Base-by-base conservation (phyloP, 2,113 vertebrate species). In the Engystomops pustulosus region DNA sequence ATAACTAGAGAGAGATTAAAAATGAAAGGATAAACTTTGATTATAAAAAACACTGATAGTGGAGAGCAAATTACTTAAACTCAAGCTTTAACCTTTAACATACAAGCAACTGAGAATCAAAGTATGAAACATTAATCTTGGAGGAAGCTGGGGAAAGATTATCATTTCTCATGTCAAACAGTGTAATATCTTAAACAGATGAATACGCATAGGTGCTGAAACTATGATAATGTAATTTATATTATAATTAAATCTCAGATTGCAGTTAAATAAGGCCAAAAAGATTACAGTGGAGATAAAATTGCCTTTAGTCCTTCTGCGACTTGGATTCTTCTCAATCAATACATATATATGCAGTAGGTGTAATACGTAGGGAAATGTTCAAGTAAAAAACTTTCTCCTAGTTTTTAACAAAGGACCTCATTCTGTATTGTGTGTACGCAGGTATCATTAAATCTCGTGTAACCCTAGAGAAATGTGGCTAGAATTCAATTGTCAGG, bases 141-240 rank as follows among this genome's bases (percentile, higher is more conserved):
- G 36, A 74, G 51, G 23, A 58, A 60, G 25, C 34, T 41, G 36
- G 25, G 12, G 51, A 81, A 23, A 36, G 68, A 71, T 69, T 80
- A 81, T 15, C 51, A 72, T 60, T 72, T 38, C 36, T 74, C 69
- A 60, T 74, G 80, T 82, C 49, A 72, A 17, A 60, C 32, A 82
- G 80, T 27, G 69, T 60, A 53, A 58, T 60, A 82, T 74, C 80
- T 45, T 82, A 74, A 44, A 74, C 68, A 70, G 80, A 82, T 82
- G 38, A 82, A 47, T 71, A 80, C 10, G 44, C 67, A 71, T 72
- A 81, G 65, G 80, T 82, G 49, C 68, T n/a, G 51, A 74, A 32
- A 74, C 69, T 58, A 74, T 72, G 51, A 82, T 82, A 82, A 79
- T 79, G 55, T 79, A 44, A 79, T 44, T 79, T 79, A 79, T 79